Evolutionary conservation across 2,113 vertebrate species (phyloP), one percentile per base, ranked within the genome.

Genomic region (Boleophthalmus pectinirostris): DNA sequence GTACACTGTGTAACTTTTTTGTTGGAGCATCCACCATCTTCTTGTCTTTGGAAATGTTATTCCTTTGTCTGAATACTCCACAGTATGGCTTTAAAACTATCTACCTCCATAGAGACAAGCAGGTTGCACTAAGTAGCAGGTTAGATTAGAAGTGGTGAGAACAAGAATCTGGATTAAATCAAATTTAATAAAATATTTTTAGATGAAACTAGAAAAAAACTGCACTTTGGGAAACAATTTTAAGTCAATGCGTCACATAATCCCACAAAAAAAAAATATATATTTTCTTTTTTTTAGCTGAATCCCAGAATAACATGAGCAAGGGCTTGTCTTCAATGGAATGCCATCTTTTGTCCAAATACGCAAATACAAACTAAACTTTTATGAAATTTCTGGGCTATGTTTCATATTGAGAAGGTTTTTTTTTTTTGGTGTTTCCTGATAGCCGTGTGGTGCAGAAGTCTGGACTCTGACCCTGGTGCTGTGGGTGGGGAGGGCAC

Each of bases 401-500:
- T 72, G 76, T 38, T 58, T 43, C 76, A 4, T 47, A 72, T 78
- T 75, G 70, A 82, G 68, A 5, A 74, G 66, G 65, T 68, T 82
- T 58, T 68, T 69, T 82, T 68, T 82, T 58, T 68, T 69, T 82
- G 70, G 85, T 75, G 84, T 86, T 86, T 66, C 66, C 84, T 82
- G 73, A 78, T 75, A 66, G 81, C 82, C 85, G 60, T 38, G 16
- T n/a, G 10, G 74, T 69, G 79, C 84, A 79, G 57, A 56, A 69
- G 72, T 43, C 49, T 79, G 88, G 83, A 91, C 87, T 92, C 81
- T 90, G 88, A 92, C 91, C 88, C 81, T n/a, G 54, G 76, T 77
- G 70, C 78, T 73, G 79, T 85, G 85, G 87, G 89, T 74, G 79
- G 81, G 69, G 85, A 84, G 77, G 84, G 54, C 25, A 67, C 61